phyloP scores from a whole-genome alignment of 1,140 invertebrate genomes.

The Scaptomyza hsui region DNA sequence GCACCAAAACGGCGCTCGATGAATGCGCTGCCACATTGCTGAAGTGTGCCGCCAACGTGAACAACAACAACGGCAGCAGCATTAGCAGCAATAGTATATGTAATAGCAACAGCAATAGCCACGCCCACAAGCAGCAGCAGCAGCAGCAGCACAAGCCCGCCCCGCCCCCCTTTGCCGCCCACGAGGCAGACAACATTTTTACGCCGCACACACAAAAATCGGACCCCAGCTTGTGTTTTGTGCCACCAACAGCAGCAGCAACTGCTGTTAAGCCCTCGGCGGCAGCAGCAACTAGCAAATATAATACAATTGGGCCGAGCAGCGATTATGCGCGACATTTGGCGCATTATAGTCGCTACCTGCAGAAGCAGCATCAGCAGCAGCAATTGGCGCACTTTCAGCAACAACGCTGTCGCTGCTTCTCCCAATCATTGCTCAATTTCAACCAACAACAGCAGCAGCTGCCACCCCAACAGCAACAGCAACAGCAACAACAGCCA shows the following conservation, averaged over 20 bases:
- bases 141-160: slow-evolving; percentile 43
- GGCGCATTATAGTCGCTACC: slow-evolving; percentile 73
- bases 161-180: slow-evolving; percentile 63
- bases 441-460: slow-evolving; percentile 63
- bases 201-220: slow-evolving; percentile 76
- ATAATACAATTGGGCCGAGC: slow-evolving; percentile 81
- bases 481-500: slow-evolving; percentile 34
- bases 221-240: slow-evolving; percentile 73
- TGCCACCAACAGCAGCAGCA: slow-evolving; percentile 36
- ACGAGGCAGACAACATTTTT: slow-evolving; percentile 73
- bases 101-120: slow-evolving; percentile 27
- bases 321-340: slow-evolving; percentile 78
- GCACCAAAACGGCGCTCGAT: slow-evolving; percentile 74
- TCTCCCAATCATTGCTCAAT: slow-evolving; percentile 77
- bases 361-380: slow-evolving; percentile 76
- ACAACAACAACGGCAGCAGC: slow-evolving; percentile 32
- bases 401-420: slow-evolving; percentile 77
- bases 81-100: slow-evolving; percentile 22
- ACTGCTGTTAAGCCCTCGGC: slow-evolving; percentile 12
- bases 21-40: slow-evolving; percentile 75
- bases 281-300: slow-evolving; percentile 60
- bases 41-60: slow-evolving; percentile 64
- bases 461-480: slow-evolving; percentile 32
- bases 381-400: slow-evolving; percentile 71
- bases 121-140: slow-evolving; percentile 32